These are phyloP conservation scores for Lasioglossum albipes DNA, from an alignment of 1,140 invertebrate genomes.

Conservation along the genomic window DNA sequence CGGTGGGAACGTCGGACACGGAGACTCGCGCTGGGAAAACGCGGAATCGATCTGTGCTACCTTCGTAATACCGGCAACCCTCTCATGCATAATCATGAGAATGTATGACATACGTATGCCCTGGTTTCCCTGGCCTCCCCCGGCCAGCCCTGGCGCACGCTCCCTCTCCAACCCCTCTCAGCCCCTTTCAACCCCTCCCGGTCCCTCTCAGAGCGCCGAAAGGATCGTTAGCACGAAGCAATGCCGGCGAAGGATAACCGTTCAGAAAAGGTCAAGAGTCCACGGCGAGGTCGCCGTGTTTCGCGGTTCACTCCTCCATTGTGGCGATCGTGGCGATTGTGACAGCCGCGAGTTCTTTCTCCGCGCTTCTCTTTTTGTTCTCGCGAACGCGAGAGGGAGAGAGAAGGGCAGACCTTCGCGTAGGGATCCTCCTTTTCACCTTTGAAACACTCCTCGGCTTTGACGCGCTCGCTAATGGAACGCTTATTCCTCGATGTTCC, in stretches of 20 bases:
- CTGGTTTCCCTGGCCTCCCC: conserved; percentile 51
- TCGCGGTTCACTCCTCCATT: conserved; percentile 59
- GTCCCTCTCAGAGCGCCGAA: conserved; percentile 48
- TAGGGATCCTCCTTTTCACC: conserved; percentile 6
- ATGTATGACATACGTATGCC: conserved; percentile 71
- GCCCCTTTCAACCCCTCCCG: not conserved
- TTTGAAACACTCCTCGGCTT: conserved; percentile 19
- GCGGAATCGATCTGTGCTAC: conserved; percentile 70
- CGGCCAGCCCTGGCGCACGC: conserved; percentile 15
- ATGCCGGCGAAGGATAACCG: conserved; percentile 73
- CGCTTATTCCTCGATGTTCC: conserved; percentile 13
- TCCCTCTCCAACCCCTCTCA: not conserved
- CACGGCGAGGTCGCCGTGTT: conserved; percentile 61
- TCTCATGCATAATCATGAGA: conserved; percentile 77
- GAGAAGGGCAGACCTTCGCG: too few relatives aligned
- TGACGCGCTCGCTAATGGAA: conserved; percentile 39
- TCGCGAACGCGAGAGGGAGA: too few relatives aligned
- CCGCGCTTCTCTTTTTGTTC: not conserved
- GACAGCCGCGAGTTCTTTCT: not conserved
- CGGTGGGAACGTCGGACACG: too few relatives aligned
- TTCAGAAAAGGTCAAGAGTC: conserved; percentile 77
- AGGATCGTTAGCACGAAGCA: conserved; percentile 76
- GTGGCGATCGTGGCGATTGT: not conserved
- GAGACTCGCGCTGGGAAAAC: conserved; percentile 55
- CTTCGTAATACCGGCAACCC: conserved; percentile 62